Evolutionary conservation across 2,113 vertebrate genomes (phyloP), one percentile per base, ranked within the genome.

Genomic region (Chaetorhynchus papuensis): DNA sequence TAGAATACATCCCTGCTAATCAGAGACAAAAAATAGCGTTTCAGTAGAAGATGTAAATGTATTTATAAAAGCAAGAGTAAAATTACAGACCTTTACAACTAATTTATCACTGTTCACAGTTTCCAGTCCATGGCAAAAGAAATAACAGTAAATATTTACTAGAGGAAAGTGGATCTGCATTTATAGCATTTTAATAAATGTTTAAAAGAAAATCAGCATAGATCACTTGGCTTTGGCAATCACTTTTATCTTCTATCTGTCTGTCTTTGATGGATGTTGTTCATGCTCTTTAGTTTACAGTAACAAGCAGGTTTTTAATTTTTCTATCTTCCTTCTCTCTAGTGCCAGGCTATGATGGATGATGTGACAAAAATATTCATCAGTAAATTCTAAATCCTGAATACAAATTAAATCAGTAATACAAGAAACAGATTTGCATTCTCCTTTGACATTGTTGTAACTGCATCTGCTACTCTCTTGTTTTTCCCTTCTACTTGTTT

Each of bases 251-350:
- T 92, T 94, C 57, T 42, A 59, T 95, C 52, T 94, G 42, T 90
- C 74, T 89, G 24, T 68, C 84, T 96, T 97, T 94, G 91, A 97
- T 95, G 80, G 90, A 97, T 97, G 86, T 75, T 97, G 52, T 92
- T 95, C 94, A 91, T 78, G 79, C 54, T 86, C 83, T 65, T 94
- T 88, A 94, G 92, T 97, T 96, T 96, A 92, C 68, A 83, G 86
- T 96, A 96, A 92, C 53, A 95, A 96, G 66, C 26, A 91, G 52
- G 22, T 79, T 96, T 97, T 97, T 94, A 96, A 95, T 94, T 97
- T 96, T 89, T 90, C 39, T 86, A 26, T 61, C 83, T 96, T 94
- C 33, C 12, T 72, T 33, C 47, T 96, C 52, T 93, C 87, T 57
- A 33, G 10, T 74, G 87, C 42, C 87, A 94, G 39, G 17, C 52